Evolutionary conservation across 2,888 invertebrate species (phyloP), one percentile per base, ranked within the genome.

Genomic region (Drosophila kuntzei): DNA sequence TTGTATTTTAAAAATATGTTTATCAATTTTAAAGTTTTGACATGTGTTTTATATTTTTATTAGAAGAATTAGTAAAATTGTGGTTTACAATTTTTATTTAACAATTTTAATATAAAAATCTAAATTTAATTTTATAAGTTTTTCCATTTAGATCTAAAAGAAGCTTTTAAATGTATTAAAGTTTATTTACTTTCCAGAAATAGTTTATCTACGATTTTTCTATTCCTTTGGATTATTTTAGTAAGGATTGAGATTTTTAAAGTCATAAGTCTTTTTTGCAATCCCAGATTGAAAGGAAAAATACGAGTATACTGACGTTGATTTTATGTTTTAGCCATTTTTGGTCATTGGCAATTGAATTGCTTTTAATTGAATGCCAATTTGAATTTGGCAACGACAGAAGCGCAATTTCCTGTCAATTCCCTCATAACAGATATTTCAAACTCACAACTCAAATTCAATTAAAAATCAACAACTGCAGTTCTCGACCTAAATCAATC

Each of bases 341-440:
- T 20, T 22, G 34, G 50, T 14, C 46, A 57, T 47, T 65, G 29
- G 47, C 36, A 60, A 65, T 80, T 55, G 54, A 69, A 86, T 80
- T 73, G 62, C 60, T 58, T 76, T 69, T 79, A 83, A 80, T 86
- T 80, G 80, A 87, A 71, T 76, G 55, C 39, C 73, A 86, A 77
- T 79, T 80, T 76, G 71, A 36, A 36, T 16, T 14, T 41, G 39
- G 12, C 18, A 12, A 12, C 46, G 43, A 58, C 58, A 75, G 77
- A 71, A 71, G 72, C 43, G 64, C 84, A 80, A 83, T 83, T 86
- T 82, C 82, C 82, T 80, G 72, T 55, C 68, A 61, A 76, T 69
- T 61, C 49, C 43, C 65, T 65, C 54, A 68, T 64, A 76, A 57
- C 55, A 73, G 58, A 53, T 6, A 22, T 67, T 49, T 58, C 25